Conservation (phyloP, 2,888 invertebrate genomes). For the Eupithecia tripunctaria region DNA sequence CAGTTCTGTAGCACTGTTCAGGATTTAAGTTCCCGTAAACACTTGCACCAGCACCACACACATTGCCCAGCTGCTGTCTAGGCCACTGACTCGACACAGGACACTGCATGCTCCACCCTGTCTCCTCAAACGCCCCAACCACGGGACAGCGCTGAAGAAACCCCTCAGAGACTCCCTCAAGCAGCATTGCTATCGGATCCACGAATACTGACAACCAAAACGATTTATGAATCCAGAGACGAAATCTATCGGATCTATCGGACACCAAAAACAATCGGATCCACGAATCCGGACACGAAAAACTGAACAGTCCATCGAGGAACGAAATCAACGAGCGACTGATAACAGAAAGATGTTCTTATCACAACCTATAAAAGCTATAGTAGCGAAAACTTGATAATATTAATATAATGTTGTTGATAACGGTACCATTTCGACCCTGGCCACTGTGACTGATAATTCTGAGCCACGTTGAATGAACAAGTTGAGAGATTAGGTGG, state of each 20-base stretch:
- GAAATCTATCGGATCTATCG: constrained; percentile 40
- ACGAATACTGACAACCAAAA: constrained; percentile 48
- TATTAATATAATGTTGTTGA: constrained; percentile 64
- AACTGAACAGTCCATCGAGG: constrained; percentile 74
- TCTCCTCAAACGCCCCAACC: constrained; percentile 60
- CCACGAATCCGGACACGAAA: constrained; percentile 48
- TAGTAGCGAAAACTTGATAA: constrained; percentile 77
- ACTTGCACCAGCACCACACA: constrained; percentile 54
- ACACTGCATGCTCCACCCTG: constrained; percentile 69
- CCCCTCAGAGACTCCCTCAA: constrained; percentile 59
- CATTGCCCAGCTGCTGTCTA: constrained; percentile 53
- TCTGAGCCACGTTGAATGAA: constrained; percentile 17
- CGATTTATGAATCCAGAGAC: too few relatives aligned
- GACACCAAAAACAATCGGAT: constrained; percentile 48
- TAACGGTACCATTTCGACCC: constrained; percentile 61
- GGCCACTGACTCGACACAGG: constrained; percentile 67
- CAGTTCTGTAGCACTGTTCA: constrained; percentile 64
- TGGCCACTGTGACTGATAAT: constrained; percentile 44
- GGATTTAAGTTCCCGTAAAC: constrained; percentile 54
- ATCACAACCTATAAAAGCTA: constrained; percentile 69
- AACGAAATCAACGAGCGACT: constrained; percentile 76
- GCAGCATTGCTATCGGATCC: constrained; percentile 62
- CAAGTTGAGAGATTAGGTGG: constrained; percentile 12
- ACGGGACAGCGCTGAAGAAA: constrained; percentile 63
- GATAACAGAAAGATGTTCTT: constrained; percentile 79